Base-by-base conservation (phyloP, 2,113 vertebrate genomes). In the Elaphurus davidianus region DNA sequence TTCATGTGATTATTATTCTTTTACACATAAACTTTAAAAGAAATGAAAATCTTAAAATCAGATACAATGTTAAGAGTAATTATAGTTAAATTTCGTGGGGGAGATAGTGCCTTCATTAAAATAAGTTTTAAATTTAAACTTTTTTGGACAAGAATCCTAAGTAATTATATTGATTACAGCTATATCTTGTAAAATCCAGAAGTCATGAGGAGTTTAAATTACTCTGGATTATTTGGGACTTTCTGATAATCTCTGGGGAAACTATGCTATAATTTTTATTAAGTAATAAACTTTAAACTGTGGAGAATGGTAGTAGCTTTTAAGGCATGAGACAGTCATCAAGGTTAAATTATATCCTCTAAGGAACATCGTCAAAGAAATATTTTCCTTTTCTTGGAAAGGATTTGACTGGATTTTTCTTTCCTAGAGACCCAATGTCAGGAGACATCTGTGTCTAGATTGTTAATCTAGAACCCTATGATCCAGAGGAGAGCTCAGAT, bases 41-140 rank as follows among this genome's bases (percentile, higher is more conserved):
- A 93, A 96, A 91, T 62, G 9, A 78, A 95, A 88, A 86, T 19
- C 62, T 86, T 60, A 67, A 96, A 94, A 92, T 74, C 36, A 76
- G 57, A 87, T 87, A 91, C 87, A 86, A 96, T 82, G 91, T 94
- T 55, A 97, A 93, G 15, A 91, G 11, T 79, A 90, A 78, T 91
- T 92, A 88, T 17, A 84, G 52, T 94, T 81, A 84, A 45, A 30
- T 88, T 94, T 85, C 82, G 1, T 88, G 21, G 27, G 13, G 17
- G 57, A 95, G 95, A 95, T 79, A 27, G 3, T 47, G 2, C 12
- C 30, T 95, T 89, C 47, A 97, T 94, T 87, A 97, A 86, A 93
- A 92, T 71, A 30, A 87, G 52, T 6, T 84, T 94, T 92, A 93
- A 79, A 59, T 19, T 90, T 91, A 90, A 60, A 43, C n/a, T 47